phyloP scores from a whole-genome alignment of 1,140 invertebrate genomes.

The Drosophila murphyi region DNA sequence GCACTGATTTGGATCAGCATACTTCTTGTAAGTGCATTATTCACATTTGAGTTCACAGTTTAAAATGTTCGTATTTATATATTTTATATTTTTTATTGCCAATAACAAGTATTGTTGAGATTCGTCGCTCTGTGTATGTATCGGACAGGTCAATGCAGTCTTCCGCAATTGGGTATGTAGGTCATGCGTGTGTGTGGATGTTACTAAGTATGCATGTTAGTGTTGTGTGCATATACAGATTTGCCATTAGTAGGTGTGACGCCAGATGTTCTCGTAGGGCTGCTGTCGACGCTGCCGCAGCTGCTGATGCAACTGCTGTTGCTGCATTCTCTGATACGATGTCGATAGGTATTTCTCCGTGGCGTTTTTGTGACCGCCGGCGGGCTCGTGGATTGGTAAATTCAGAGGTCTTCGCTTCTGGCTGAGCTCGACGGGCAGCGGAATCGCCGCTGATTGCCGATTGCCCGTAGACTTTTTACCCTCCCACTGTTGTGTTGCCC shows the following conservation, averaged over 20 bases:
- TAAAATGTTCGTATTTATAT: conserved; percentile 31
- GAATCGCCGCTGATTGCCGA: background rate
- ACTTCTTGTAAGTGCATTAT: background rate
- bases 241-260: conserved; percentile 39
- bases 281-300: conserved; percentile 40
- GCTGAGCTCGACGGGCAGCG: background rate
- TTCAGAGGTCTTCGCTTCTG: background rate
- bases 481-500: background rate
- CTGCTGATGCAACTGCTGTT: conserved; percentile 32
- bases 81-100: conserved; percentile 22
- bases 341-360: background rate
- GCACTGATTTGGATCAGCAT: background rate
- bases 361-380: background rate
- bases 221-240: background rate
- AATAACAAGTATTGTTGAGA: conserved; percentile 8
- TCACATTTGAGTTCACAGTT: conserved; percentile 4
- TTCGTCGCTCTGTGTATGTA: conserved; percentile 6
- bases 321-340: background rate
- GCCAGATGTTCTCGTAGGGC: conserved; percentile 35
- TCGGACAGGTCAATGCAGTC: conserved; percentile 27
- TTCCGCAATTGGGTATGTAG: conserved; percentile 18
- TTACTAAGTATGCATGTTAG: background rate
- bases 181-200: conserved; percentile 9
- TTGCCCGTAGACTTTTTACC: background rate
- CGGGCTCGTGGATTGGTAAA: background rate